Conservation (phyloP, 37 sponge, comb jelly and placozoan species). For the Mnemiopsis leidyi region DNA sequence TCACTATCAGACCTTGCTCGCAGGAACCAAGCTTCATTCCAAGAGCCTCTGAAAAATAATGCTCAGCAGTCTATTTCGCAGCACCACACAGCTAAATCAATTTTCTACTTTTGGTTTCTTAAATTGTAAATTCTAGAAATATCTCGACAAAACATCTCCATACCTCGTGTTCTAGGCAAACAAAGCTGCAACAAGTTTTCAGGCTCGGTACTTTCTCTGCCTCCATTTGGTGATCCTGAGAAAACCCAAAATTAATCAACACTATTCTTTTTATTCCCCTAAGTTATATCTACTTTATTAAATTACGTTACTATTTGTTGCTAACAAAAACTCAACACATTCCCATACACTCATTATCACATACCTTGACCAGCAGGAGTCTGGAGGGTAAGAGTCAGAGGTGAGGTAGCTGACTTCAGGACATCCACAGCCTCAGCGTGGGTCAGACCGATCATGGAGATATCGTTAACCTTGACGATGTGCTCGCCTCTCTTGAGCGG, state of each 20-base stretch:
- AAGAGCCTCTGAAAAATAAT: not conserved
- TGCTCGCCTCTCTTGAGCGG: conserved; percentile 2
- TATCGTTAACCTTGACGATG: conserved; percentile 51
- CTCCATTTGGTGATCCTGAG: not conserved
- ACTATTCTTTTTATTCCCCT: no score
- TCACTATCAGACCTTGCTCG: conserved; percentile 27
- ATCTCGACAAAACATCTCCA: no score
- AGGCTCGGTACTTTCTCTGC: not conserved
- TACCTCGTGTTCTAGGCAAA: not conserved
- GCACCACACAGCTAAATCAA: no score
- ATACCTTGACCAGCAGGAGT: not conserved
- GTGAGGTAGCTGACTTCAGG: conserved; percentile 30
- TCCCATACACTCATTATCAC: no score
- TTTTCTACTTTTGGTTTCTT: no score
- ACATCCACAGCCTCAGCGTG: conserved; percentile 49
- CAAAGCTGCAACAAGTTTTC: not conserved
- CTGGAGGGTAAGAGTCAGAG: conserved; percentile 45
- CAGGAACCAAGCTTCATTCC: not conserved
- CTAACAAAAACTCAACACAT: no score
- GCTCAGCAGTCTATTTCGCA: no score
- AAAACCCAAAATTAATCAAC: no score
- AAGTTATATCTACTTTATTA: no score
- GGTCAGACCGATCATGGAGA: conserved; percentile 21
- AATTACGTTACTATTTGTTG: no score
- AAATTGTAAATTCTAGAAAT: no score